Conservation (phyloP, 1,140 invertebrate species). For the Patella vulgata region DNA sequence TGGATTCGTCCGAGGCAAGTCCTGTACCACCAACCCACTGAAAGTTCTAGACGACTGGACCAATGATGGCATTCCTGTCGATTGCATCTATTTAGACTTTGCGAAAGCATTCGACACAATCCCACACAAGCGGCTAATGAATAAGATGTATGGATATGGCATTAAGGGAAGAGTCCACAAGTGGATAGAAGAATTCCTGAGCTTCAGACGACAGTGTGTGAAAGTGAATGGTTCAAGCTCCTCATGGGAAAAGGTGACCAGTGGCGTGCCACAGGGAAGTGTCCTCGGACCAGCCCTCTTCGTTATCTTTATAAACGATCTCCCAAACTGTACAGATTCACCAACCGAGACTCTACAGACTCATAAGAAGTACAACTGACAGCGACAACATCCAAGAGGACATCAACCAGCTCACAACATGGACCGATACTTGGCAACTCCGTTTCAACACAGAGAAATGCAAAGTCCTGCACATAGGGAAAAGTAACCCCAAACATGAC, state of each 20-base stretch:
- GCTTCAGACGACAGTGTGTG: constrained; percentile 21
- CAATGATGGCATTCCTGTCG: too few relatives aligned
- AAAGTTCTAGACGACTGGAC: too few relatives aligned
- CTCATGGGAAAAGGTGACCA: constrained; percentile 19
- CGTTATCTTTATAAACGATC: constrained; percentile 35
- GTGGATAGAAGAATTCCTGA: constrained; percentile 32
- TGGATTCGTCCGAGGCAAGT: too few relatives aligned
- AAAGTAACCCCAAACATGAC: too few relatives aligned
- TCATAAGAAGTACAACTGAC: not conserved
- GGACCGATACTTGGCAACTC: too few relatives aligned
- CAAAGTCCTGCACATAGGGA: too few relatives aligned
- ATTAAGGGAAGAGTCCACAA: not conserved
- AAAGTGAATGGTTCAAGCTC: constrained; percentile 19
- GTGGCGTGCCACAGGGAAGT: constrained; percentile 34
- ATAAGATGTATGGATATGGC: constrained; percentile 9
- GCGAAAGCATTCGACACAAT: constrained; percentile 20
- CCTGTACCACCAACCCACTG: too few relatives aligned
- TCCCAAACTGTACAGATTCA: constrained; percentile 12
- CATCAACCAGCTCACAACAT: too few relatives aligned
- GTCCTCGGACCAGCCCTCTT: constrained; percentile 39
- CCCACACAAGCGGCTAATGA: constrained; percentile 15
- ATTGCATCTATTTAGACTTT: too few relatives aligned
- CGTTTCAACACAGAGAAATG: too few relatives aligned
- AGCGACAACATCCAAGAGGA: too few relatives aligned
- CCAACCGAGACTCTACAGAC: constrained; percentile 26